Evolutionary conservation across 2,888 invertebrate species (phyloP).

Genomic region (Abrostola triplasia): DNA sequence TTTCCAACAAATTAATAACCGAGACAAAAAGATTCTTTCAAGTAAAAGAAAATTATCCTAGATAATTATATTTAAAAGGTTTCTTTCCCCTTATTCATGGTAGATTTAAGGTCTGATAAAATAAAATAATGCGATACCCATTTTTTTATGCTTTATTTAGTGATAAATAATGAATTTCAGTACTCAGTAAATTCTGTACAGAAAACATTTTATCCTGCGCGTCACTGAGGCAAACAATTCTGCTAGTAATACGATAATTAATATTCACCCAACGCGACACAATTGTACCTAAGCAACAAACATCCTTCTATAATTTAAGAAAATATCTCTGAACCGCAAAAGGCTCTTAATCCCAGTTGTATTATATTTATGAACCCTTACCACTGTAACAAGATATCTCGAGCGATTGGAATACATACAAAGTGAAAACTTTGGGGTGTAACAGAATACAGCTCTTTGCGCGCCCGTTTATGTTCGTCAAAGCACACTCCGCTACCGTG

Average conservation of each 20-base stretch:
- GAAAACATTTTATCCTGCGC: no score
- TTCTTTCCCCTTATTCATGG: conserved; percentile 6
- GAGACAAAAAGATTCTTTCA: conserved; percentile 42
- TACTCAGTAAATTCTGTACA: no score
- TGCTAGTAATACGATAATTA: no score
- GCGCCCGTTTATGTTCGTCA: conserved; percentile 58
- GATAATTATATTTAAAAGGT: conserved; percentile 37
- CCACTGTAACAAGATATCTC: conserved; percentile 33
- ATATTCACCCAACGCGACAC: background rate
- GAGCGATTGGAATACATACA: conserved; percentile 48
- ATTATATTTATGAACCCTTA: conserved; percentile 12
- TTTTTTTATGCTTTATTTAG: no score
- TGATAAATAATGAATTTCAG: no score
- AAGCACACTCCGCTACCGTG: conserved; percentile 47
- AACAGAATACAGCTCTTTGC: conserved; percentile 54
- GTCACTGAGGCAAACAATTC: no score
- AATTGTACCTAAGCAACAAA: conserved; percentile 4
- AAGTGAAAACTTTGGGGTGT: conserved; percentile 49
- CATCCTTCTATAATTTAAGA: background rate
- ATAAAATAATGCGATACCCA: no score
- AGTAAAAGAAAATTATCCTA: conserved; percentile 30
- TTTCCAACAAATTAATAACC: conserved; percentile 66
- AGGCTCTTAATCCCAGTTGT: conserved; percentile 28
- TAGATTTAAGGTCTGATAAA: no score
- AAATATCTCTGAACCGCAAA: conserved; percentile 11